A percentile compares a stretch with the other conserved stretches of the same genome.
These are phyloP conservation scores for Scytalopus superciliaris DNA, from an alignment of 2,113 vertebrate genomes.

Conservation along the genomic window DNA sequence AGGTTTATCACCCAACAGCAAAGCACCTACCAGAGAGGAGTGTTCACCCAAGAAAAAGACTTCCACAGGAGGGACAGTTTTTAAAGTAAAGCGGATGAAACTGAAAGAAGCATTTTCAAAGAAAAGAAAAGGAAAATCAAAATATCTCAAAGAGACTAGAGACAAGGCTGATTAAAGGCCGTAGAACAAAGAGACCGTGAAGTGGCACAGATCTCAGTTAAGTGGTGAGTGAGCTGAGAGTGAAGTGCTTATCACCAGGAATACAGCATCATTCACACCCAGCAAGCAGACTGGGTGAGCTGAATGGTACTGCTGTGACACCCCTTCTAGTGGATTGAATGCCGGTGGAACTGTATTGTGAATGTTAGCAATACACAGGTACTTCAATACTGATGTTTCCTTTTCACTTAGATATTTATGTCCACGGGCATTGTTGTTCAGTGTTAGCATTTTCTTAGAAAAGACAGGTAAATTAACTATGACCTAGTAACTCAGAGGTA, in stretches of 20 bases:
- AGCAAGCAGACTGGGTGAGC: accelerated
- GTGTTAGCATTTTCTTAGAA: not conserved
- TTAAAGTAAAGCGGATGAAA: not conserved
- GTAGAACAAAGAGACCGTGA: not conserved
- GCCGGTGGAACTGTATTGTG: not conserved
- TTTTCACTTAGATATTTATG: slow-evolving; percentile 4
- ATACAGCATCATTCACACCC: not conserved
- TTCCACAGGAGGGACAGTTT: not conserved
- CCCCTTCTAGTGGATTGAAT: not conserved
- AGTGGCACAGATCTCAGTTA: not conserved
- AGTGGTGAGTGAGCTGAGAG: not conserved
- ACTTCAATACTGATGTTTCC: not conserved
- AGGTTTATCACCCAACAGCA: not conserved
- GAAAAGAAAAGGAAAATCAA: not conserved
- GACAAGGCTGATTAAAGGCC: not conserved
- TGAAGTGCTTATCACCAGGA: not conserved
- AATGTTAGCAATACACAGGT: not conserved
- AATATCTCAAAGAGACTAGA: not conserved
- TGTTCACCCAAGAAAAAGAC: not conserved
- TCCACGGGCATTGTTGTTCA: not conserved
- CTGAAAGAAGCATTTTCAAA: not conserved
- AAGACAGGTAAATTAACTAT: not conserved
- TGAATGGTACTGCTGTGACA: not conserved
- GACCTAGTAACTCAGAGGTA: not conserved
- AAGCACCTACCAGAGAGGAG: not conserved